Percentiles rank a stretch among this genome's conserved stretches.
Evolutionary conservation across 2,113 vertebrate genomes (phyloP).

Genomic region (Malurus cyaneus): DNA sequence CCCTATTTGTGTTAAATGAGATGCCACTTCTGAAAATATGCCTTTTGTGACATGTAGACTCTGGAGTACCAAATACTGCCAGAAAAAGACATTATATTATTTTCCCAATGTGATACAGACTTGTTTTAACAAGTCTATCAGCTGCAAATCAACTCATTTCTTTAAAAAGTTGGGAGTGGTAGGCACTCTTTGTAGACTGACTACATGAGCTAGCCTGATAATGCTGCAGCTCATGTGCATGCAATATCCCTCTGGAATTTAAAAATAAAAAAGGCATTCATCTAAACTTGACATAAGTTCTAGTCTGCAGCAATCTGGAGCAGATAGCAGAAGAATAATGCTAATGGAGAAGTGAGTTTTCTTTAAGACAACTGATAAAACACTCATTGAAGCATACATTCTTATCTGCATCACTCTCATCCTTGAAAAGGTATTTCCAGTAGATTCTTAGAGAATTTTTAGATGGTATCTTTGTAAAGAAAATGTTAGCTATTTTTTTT

Average conservation of each 20-base stretch:
- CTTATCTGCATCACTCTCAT: neutral
- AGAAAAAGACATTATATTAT: neutral
- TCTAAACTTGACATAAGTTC: neutral
- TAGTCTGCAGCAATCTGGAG: neutral
- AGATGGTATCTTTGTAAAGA: conserved; percentile 12
- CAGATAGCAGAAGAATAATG: conserved; percentile 33
- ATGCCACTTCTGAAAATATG: neutral
- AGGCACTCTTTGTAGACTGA: neutral
- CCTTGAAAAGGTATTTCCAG: neutral
- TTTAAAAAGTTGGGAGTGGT: neutral
- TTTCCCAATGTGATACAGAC: neutral
- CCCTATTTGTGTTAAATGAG: neutral
- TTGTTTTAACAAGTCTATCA: neutral
- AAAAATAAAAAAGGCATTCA: neutral
- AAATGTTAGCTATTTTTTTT: neutral
- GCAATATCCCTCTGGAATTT: neutral
- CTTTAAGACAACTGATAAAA: conserved; percentile 19
- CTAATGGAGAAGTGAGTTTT: neutral
- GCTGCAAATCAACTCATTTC: neutral
- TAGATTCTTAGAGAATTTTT: neutral
- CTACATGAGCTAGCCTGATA: neutral
- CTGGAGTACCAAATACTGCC: neutral
- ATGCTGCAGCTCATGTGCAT: neutral
- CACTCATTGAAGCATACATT: neutral
- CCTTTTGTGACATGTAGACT: neutral